Percentiles rank a stretch among this genome's conserved stretches.
Evolutionary conservation across 2,888 invertebrate genomes (phyloP).

Genomic region (Acholoe squamosa): DNA sequence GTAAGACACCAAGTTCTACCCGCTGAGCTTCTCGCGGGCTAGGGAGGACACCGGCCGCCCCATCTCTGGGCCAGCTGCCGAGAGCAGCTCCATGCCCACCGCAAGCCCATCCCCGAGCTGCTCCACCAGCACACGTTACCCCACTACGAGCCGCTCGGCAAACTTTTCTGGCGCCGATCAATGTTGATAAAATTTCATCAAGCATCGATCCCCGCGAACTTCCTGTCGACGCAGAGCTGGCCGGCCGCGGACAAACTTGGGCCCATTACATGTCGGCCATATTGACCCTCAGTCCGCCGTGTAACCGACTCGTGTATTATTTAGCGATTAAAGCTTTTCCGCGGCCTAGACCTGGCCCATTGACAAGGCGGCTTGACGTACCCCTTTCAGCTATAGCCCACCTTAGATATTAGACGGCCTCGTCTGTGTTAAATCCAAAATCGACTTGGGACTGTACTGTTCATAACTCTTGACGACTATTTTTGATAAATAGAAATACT

Average conservation of each 20-base stretch:
- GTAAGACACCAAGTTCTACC: neutral
- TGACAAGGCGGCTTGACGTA: neutral
- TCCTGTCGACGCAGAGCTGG: slow-evolving; percentile 30
- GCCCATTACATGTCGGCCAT: slow-evolving; percentile 38
- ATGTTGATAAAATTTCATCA: slow-evolving; percentile 56
- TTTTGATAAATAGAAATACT: no score
- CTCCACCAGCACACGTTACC: neutral
- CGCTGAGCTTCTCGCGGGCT: neutral
- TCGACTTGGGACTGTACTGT: no score
- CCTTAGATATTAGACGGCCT: no score
- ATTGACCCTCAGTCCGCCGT: neutral
- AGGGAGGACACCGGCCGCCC: neutral
- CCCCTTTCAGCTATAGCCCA: neutral
- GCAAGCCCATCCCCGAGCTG: neutral
- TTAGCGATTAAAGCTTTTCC: slow-evolving; percentile 51
- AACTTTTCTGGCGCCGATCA: slow-evolving; percentile 50
- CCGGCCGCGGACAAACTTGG: slow-evolving; percentile 47
- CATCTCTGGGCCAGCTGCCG: neutral
- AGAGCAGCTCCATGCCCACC: neutral
- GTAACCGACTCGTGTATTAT: slow-evolving; percentile 54
- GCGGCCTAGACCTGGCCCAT: neutral
- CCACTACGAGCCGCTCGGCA: neutral
- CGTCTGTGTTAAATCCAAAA: no score
- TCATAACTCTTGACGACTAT: no score
- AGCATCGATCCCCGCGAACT: slow-evolving; percentile 37